A percentile compares a stretch with the other conserved stretches of the same genome.
Conservation (phyloP, 92 coral and sea anemone species). For the Palythoa grandiflora region DNA sequence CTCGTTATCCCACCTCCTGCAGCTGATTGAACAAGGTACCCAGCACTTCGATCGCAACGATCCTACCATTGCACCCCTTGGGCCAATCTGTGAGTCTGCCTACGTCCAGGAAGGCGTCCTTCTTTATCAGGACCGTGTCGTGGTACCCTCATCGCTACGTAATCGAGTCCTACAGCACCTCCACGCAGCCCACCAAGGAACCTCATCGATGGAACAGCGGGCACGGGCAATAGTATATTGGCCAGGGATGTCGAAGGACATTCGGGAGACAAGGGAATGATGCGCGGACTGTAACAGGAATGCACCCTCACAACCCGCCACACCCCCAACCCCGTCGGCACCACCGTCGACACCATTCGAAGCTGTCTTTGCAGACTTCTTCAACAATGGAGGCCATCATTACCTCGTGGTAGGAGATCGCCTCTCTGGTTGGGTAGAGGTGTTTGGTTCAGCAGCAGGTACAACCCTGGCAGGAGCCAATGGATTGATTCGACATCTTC, state of each 20-base stretch:
- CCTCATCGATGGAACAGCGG: too few relatives aligned
- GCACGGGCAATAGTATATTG: too few relatives aligned
- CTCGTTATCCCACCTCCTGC: too few relatives aligned
- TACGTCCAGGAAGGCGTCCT: too few relatives aligned
- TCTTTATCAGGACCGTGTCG: too few relatives aligned
- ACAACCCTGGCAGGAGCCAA: slow-evolving; percentile 53
- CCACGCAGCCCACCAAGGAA: too few relatives aligned
- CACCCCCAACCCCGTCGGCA: slow-evolving; percentile 42
- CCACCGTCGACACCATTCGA: slow-evolving; percentile 79
- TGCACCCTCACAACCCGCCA: slow-evolving; percentile 4
- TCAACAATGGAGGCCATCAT: slow-evolving; percentile 65
- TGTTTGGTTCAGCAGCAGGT: slow-evolving; percentile 48
- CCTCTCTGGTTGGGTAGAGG: slow-evolving; percentile 67
- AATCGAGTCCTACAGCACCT: too few relatives aligned
- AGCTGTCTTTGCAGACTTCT: slow-evolving; percentile 76
- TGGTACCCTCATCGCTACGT: too few relatives aligned
- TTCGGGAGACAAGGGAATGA: neutral
- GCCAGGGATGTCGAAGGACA: neutral
- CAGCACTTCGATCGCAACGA: too few relatives aligned
- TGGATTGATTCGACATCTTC: slow-evolving; percentile 47
- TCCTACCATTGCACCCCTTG: too few relatives aligned
- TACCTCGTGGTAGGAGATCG: slow-evolving; percentile 78
- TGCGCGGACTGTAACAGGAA: neutral
- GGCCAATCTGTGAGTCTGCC: too few relatives aligned
- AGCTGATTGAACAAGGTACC: too few relatives aligned